Evolutionary conservation across 2,113 vertebrate species (phyloP), one percentile per base, ranked within the genome.

Genomic region (Xiphophorus couchianus): DNA sequence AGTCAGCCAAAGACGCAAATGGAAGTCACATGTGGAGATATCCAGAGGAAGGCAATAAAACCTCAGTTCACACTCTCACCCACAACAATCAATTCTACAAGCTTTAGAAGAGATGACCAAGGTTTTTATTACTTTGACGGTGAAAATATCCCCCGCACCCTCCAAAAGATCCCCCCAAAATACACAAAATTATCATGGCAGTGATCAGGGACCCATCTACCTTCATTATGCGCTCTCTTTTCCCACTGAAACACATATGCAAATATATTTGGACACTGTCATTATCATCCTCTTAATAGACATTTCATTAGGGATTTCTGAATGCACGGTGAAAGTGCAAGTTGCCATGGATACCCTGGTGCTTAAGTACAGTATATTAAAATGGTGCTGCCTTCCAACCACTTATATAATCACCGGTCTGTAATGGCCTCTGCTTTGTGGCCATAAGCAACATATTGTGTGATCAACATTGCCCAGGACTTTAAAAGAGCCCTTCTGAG

Each of bases 331-430:
- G 74, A 87, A 86, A 78, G 86, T 67, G 85, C 86, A 93, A 84
- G 94, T 95, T 95, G 91, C 94, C 93, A 94, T 95, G 93, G 94
- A 94, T 93, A 95, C 93, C 79, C 84, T n/a, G 60, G 87, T 80
- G 86, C 92, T 93, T 93, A 94, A 93, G 92, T 93, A 90, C 89
- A 92, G 92, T 92, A 89, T 90, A 93, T 94, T 93, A 90, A 91
- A 90, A 92, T 81, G 86, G 86, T 91, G 85, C 90, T 90, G 89
- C 89, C 91, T 91, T 89, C 78, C 77, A 87, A 88, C 83, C 90
- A 90, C 89, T 94, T 93, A 93, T 93, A 92, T 94, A 94, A 93
- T 93, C 91, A 88, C 89, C 62, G 73, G 85, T 85, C 89, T 70
- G 54, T 94, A 94, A 94, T 94, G 91, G 93, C 89, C 91, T 79